Conservation (phyloP, 2,888 invertebrate genomes). For the Crepidodera aurea region DNA sequence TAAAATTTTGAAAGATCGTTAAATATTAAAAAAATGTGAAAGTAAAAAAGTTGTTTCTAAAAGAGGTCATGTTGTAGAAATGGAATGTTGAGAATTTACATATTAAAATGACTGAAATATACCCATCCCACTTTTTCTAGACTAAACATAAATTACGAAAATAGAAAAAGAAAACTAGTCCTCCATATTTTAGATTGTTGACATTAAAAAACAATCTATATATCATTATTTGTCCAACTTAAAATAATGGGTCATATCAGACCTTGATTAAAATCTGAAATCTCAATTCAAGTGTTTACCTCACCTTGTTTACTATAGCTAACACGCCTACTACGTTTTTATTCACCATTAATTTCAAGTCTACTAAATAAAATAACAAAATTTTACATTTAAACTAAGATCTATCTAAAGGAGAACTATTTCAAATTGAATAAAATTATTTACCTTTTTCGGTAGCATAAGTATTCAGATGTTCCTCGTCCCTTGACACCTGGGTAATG, state of each 20-base stretch:
- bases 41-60: conserved; percentile 46
- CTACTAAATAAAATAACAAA: neutral
- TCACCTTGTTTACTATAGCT: conserved; percentile 37
- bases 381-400: neutral
- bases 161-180: conserved; percentile 14
- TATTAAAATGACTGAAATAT: conserved; percentile 32
- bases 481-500: conserved; percentile 97
- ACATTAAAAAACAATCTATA: conserved; percentile 4
- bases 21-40: conserved; percentile 46
- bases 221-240: conserved; percentile 5
- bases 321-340: conserved; percentile 55
- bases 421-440: conserved; percentile 43
- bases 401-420: neutral
- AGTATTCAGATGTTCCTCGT: conserved; percentile 95
- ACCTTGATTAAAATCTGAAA: conserved; percentile 23
- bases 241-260: conserved; percentile 19
- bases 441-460: conserved; percentile 93
- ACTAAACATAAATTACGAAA: conserved; percentile 26
- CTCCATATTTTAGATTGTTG: neutral
- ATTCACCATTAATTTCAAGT: neutral
- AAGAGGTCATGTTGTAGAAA: conserved; percentile 56
- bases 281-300: conserved; percentile 35
- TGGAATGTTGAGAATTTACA: conserved; percentile 52
- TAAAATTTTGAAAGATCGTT: neutral
- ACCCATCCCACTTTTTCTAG: conserved; percentile 28